Percentiles rank a stretch among this genome's conserved stretches.
Conservation (phyloP, 2,113 vertebrate species). For the Callionymus lyra region DNA sequence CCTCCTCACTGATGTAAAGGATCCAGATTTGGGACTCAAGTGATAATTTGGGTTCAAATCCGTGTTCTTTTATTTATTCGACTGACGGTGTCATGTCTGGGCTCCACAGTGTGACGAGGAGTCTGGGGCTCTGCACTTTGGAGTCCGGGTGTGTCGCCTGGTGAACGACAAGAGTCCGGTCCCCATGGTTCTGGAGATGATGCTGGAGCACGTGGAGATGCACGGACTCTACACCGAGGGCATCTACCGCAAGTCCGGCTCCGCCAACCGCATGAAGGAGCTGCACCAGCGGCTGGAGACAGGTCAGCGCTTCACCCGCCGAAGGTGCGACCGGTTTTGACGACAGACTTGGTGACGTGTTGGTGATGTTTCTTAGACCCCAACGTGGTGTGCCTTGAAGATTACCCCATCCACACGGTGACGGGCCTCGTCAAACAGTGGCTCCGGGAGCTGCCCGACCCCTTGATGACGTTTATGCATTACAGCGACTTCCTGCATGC, state of each 20-base stretch:
- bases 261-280: constrained; percentile 89
- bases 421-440: constrained; percentile 93
- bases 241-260: constrained; percentile 94
- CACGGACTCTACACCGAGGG: constrained; percentile 92
- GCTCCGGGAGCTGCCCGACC: constrained; percentile 89
- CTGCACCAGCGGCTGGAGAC: constrained; percentile 82
- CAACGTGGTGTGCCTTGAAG: constrained; percentile 74
- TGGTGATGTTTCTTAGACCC: constrained; percentile 66
- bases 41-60: too few species aligned
- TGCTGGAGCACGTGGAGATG: constrained; percentile 95
- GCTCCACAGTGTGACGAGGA: constrained; percentile 68
- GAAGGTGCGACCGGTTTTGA: neutral
- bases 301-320: constrained; percentile 53
- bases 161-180: constrained; percentile 78
- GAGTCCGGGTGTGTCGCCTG: constrained; percentile 74
- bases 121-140: constrained; percentile 72
- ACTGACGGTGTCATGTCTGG: neutral
- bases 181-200: constrained; percentile 83
- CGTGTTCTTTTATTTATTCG: neutral
- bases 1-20: too few species aligned
- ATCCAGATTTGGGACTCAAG: too few species aligned
- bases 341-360: neutral
- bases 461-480: constrained; percentile 88
- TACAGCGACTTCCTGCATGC: constrained; percentile 89
- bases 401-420: constrained; percentile 90